Evolutionary conservation across 2,888 invertebrate species (phyloP).

Genomic region (Pseudanteris insignis): DNA sequence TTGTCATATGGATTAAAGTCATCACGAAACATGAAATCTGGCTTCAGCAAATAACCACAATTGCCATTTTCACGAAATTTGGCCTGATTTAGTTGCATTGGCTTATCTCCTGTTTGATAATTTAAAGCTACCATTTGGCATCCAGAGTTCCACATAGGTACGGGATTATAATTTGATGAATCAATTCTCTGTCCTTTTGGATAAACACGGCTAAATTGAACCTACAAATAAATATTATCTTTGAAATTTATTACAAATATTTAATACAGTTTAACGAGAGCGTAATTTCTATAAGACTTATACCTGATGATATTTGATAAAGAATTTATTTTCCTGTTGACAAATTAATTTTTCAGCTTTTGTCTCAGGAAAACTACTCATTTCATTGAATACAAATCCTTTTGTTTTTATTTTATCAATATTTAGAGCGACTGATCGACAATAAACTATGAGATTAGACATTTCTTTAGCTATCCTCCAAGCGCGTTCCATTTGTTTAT

Average conservation of each 20-base stretch:
- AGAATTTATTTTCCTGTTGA: constrained; percentile 79
- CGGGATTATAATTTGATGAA: constrained; percentile 96
- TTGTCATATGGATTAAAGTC: constrained; percentile 82
- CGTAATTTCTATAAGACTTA: too few species aligned
- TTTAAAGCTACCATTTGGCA: constrained; percentile 98
- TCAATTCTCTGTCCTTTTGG: constrained; percentile 95
- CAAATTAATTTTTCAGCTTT: constrained; percentile 93
- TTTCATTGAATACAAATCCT: constrained; percentile 87
- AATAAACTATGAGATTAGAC: constrained; percentile 96
- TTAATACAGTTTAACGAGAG: too few species aligned
- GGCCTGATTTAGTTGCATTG: constrained; percentile 96
- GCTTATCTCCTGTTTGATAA: constrained; percentile 94
- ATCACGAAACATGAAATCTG: constrained; percentile 85
- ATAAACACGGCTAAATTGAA: constrained; percentile 93
- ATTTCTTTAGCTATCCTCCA: constrained; percentile 95
- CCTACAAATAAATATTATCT: too few species aligned
- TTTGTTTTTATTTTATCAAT: constrained; percentile 76
- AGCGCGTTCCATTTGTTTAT: constrained; percentile 87
- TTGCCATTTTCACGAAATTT: constrained; percentile 91
- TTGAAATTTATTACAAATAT: not conserved
- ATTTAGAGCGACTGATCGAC: constrained; percentile 86
- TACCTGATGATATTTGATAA: constrained; percentile 80
- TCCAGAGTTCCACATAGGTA: constrained; percentile 94
- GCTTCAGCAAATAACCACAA: constrained; percentile 92
- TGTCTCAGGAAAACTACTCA: constrained; percentile 97